Conservation (phyloP, 1,140 invertebrate species). For the Bathynomus jamesi region DNA sequence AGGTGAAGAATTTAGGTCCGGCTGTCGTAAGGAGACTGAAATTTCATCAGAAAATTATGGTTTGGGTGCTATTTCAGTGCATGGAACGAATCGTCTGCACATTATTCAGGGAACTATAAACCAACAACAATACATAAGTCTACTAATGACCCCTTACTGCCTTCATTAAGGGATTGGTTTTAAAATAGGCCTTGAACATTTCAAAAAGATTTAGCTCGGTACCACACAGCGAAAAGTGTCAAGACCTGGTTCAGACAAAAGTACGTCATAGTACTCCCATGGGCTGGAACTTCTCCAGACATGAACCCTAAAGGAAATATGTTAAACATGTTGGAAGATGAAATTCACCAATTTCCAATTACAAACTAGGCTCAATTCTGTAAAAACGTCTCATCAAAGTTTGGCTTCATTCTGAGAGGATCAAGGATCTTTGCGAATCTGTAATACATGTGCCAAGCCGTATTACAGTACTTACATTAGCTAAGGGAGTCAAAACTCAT, state of each 20-base stretch:
- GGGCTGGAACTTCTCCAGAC: background rate
- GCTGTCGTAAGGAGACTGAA: background rate
- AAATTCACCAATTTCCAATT: background rate
- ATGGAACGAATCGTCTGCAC: background rate
- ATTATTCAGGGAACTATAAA: background rate
- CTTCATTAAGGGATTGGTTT: background rate
- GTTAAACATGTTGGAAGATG: background rate
- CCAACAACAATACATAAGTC: background rate
- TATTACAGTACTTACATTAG: too few species aligned
- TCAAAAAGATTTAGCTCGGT: slow-evolving; percentile 15
- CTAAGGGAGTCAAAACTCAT: too few species aligned
- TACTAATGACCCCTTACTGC: background rate
- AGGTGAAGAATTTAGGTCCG: background rate
- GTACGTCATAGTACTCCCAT: background rate
- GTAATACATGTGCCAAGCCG: too few species aligned
- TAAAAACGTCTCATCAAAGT: background rate
- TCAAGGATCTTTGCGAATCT: too few species aligned
- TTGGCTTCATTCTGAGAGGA: background rate
- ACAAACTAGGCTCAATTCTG: background rate
- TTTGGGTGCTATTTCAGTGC: background rate
- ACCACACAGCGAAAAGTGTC: slow-evolving; percentile 34
- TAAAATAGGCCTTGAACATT: background rate
- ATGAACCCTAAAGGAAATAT: slow-evolving; percentile 7
- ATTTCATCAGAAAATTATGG: slow-evolving; percentile 1
- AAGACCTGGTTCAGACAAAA: slow-evolving; percentile 21